Base-by-base conservation (phyloP, 1,140 invertebrate genomes). In the Ladona fulva region DNA sequence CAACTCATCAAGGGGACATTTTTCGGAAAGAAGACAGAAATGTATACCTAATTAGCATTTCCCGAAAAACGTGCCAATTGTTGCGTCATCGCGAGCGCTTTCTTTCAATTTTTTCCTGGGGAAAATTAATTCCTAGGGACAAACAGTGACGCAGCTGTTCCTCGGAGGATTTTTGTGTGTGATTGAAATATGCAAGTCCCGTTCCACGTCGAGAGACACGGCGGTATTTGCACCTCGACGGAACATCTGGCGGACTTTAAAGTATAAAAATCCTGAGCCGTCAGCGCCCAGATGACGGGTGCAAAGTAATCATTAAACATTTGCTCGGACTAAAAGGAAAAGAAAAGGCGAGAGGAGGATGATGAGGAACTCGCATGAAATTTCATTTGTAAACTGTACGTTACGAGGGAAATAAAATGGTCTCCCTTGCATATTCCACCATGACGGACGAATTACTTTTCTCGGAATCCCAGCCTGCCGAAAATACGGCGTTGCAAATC, bases 271-370 rank as follows among this genome's bases (percentile, higher is more conserved):
- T 52, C 44, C 19, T 19, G 44, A 19, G 10, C 44, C 44, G 10
- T 19, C 10, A 52, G 44, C 10, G 44, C 19, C 12, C 52, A 66
- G 16, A 66, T 66, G 44, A 52, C 44, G 44, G 44, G 52, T 66
- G 52, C 52, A 66, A 66, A 66, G 52, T 66, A 66, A 66, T 66
- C 52, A 66, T 66, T 66, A 66, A 66, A 66, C 52, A 66, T 66
- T 66, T 66, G 52, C 52, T 66, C 52, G n/a, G 16, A 12, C 14
- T 66, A 22, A 66, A 22, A 66, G n/a, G n/a, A 6, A 12, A 66
- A 3, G 19, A 52, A 52, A 11, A 52, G 19, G 44, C 44, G 19
- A 10, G 19, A 52, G 19, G 10, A 52, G 10, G 44, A 52, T 11
- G 44, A 52, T 52, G 44, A 52, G 19, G 44, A 52, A 19, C 44